Conservation (phyloP, 2,888 invertebrate genomes). For the Oasisia sp. region DNA sequence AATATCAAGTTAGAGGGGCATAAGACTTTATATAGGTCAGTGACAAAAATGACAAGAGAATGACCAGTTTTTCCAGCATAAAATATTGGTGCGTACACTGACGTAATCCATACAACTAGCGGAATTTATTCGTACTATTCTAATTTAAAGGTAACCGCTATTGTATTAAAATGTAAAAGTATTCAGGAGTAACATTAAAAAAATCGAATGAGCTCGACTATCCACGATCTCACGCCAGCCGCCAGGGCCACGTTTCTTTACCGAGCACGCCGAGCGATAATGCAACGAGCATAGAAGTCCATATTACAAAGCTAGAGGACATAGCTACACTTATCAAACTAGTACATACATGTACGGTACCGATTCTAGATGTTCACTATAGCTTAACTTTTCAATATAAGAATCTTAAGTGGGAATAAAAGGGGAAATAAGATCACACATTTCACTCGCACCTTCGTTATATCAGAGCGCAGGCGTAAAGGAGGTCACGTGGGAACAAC, state of each 20-base stretch:
- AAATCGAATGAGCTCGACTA: background rate
- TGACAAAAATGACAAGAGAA: no score
- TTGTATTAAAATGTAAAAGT: background rate
- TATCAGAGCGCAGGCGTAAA: background rate
- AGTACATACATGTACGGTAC: background rate
- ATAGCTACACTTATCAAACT: background rate
- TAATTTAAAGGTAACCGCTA: background rate
- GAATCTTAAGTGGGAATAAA: background rate
- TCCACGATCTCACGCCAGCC: background rate
- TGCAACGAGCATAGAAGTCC: background rate
- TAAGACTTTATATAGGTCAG: no score
- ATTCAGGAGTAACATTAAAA: no score
- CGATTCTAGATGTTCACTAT: background rate
- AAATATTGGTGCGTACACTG: no score
- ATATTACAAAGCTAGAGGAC: background rate
- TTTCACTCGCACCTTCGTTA: background rate
- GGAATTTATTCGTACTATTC: no score
- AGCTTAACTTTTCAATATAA: background rate
- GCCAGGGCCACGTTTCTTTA: background rate
- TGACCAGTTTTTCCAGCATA: no score
- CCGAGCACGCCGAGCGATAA: background rate
- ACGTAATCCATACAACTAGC: no score
- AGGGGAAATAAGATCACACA: background rate
- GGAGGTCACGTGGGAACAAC: background rate
- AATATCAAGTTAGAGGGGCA: no score